Evolutionary conservation across 2,113 vertebrate species (phyloP).

Genomic region (Chrysochloris asiatica): DNA sequence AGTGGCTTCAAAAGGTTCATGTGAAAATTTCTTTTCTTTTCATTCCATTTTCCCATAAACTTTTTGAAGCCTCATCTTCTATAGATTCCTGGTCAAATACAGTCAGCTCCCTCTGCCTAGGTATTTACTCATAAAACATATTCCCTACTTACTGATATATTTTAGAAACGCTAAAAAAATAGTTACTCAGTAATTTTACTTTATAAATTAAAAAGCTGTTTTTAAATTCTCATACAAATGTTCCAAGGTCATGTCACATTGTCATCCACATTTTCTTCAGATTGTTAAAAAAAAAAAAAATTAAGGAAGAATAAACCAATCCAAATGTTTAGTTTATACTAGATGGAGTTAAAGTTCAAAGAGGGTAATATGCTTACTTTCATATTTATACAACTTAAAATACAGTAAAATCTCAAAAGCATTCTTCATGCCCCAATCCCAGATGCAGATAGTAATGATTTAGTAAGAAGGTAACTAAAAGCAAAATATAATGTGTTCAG

Average conservation of each 20-base stretch:
- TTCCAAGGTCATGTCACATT: background rate
- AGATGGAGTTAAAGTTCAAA: conserved; percentile 30
- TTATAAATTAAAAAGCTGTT: no score
- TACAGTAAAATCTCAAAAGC: background rate
- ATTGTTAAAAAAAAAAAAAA: conserved; percentile 18
- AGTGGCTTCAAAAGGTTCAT: no score
- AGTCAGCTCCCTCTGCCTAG: background rate
- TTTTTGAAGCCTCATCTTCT: background rate
- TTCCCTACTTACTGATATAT: background rate
- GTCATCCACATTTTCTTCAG: conserved; percentile 3
- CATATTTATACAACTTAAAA: conserved; percentile 9
- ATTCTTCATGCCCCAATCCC: background rate
- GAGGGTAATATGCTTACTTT: conserved; percentile 26
- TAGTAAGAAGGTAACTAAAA: background rate
- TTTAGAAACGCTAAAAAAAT: background rate
- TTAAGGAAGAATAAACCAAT: conserved; percentile 1
- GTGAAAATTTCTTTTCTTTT: no score
- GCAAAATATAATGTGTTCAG: background rate
- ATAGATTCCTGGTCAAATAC: background rate
- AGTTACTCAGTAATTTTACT: no score
- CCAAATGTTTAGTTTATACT: background rate
- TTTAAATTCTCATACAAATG: conserved; percentile 10
- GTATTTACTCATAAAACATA: conserved; percentile 36
- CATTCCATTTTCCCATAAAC: no score
- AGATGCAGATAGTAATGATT: background rate